These are phyloP conservation scores for Blennius ocellaris DNA, from an alignment of 2,113 vertebrate genomes.

Conservation along the genomic window DNA sequence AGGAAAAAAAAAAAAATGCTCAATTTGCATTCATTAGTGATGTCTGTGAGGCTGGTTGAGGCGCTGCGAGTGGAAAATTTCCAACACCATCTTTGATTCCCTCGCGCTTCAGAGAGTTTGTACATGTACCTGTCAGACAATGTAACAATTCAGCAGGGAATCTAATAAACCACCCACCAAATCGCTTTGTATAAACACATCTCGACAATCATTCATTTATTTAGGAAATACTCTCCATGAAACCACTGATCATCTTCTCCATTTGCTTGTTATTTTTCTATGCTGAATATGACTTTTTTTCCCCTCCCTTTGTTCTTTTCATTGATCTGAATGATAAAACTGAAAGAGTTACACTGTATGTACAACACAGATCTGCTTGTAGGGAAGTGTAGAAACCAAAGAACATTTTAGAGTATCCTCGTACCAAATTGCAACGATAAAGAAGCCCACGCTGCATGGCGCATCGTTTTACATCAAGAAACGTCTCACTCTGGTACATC, in stretches of 20 bases:
- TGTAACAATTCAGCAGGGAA: constrained; percentile 35
- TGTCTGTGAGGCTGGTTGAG: constrained; percentile 33
- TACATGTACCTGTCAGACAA: constrained; percentile 64
- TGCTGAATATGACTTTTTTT: constrained; percentile 1
- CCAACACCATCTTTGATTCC: constrained; percentile 30
- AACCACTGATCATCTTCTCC: constrained; percentile 9
- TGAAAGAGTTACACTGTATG: too few relatives aligned
- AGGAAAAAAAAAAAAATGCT: constrained; percentile 6
- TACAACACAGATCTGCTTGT: too few relatives aligned
- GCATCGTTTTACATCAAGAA: constrained; percentile 49
- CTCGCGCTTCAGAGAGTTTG: constrained; percentile 58
- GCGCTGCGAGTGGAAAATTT: constrained; percentile 28
- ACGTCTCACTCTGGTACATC: constrained; percentile 30
- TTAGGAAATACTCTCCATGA: constrained; percentile 19
- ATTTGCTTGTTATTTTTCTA: constrained; percentile 30
- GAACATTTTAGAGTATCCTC: constrained; percentile 2
- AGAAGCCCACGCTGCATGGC: background rate
- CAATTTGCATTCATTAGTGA: constrained; percentile 63
- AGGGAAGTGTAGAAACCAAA: background rate
- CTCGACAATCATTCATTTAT: constrained; percentile 18
- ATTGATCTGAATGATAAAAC: background rate
- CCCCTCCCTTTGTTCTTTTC: background rate
- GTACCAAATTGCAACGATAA: constrained; percentile 11
- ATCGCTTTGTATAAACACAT: constrained; percentile 12
- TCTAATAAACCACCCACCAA: constrained; percentile 32